Evolutionary conservation across 2,797 vertebrate genomes (phyloP).

Genomic region (Spondyliosoma cantharus): DNA sequence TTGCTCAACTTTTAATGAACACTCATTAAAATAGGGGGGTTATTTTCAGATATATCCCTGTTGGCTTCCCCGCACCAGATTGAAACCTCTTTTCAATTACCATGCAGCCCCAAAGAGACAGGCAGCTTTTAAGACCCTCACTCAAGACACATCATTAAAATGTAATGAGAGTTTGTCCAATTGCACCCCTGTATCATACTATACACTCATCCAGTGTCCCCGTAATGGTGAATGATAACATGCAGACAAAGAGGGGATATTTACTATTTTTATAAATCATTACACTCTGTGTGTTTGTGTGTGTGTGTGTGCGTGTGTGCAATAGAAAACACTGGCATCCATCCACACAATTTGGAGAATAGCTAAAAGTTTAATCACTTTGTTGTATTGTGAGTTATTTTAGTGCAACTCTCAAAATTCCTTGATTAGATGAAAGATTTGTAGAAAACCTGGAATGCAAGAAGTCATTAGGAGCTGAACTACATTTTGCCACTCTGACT

Average conservation of each 20-base stretch:
- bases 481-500: neutral
- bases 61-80: conserved; percentile 72
- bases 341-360: conserved; percentile 15
- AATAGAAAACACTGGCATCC: neutral
- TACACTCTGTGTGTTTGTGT: neutral
- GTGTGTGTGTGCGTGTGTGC: too few relatives aligned
- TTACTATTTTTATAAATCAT: neutral
- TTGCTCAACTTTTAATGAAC: conserved; percentile 78
- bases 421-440: neutral
- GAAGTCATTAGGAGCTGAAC: neutral
- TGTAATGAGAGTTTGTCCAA: conserved; percentile 62
- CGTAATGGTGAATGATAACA: conserved; percentile 20
- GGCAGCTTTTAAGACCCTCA: conserved; percentile 69
- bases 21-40: conserved; percentile 76
- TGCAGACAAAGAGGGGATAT: neutral
- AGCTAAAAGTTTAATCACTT: neutral
- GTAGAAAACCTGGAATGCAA: neutral
- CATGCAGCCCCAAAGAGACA: conserved; percentile 68
- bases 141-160: conserved; percentile 79
- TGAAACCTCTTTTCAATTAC: conserved; percentile 78
- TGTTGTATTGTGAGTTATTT: neutral
- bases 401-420: neutral
- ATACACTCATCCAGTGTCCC: conserved; percentile 22
- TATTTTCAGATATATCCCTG: conserved; percentile 79
- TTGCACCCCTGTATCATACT: conserved; percentile 24